Evolutionary conservation across 2,888 invertebrate genomes (phyloP), one percentile per base, ranked within the genome.

Genomic region (Oasisia sp.): DNA sequence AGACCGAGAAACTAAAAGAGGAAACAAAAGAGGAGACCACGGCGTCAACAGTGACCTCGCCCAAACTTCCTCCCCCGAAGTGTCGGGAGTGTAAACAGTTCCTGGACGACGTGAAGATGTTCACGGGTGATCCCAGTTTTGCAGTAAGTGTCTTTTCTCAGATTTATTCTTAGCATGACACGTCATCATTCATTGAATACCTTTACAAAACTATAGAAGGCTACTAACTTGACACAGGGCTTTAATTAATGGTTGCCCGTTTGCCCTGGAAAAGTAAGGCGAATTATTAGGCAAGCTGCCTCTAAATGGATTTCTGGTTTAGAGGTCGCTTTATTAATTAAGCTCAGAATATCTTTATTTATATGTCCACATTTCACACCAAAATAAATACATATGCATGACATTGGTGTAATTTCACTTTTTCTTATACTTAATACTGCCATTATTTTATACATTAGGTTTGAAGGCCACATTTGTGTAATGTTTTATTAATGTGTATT

Each of bases 51-150:
- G 89, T 91, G 89, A 19, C 32, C 45, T 27, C 11, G 44, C 92
- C 56, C 91, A 94, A 93, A 89, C 44, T 90, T 74, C 58, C 94
- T 1, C 95, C 95, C 7, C 93, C 94, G 5, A 96, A 96, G 92
- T 97, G 97, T 94, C 95, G 96, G 38, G 96, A 97, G 91, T 97
- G 97, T 94, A 95, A 96, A 14, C 97, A 97, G 94, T 95, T 96
- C 91, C 94, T 97, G 74, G 96, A 96, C 92, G 96, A 97, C 93
- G 95, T 97, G 27, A 95, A 95, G 74, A 93, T 97, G 90, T 98
- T 97, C 95, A 97, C 97, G 94, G 98, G 98, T n/a, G 98, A 98
- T 96, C 98, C 98, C 91, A 97, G 97, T 94, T 97, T 97, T 96
- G 97, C 98, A 91, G 97, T 96, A 94, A 94, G 93, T 19, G 7